A percentile compares a stretch with the other conserved stretches of the same genome.
Conservation (phyloP, 2,113 vertebrate genomes). For the Stigmatopora nigra region DNA sequence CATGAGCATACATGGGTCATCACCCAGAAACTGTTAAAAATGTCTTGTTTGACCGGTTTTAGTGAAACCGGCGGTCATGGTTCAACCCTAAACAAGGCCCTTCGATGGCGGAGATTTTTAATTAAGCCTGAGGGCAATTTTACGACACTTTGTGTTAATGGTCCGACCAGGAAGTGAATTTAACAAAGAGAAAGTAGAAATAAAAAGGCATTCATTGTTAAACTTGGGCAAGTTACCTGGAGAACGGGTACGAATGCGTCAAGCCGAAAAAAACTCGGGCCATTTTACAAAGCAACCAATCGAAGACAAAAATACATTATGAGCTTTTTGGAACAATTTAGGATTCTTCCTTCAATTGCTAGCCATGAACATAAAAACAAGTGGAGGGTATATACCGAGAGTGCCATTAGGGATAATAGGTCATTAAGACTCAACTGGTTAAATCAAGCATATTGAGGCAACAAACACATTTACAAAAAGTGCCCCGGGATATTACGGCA, state of each 20-base stretch:
- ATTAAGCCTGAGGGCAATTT: constrained; percentile 32
- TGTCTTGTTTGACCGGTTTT: not conserved
- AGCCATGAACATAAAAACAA: constrained; percentile 39
- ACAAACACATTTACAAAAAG: constrained; percentile 29
- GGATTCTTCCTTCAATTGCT: constrained; percentile 21
- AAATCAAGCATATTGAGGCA: constrained; percentile 29
- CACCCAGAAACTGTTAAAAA: not conserved
- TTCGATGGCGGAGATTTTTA: constrained; percentile 10
- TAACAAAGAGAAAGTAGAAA: constrained; percentile 19
- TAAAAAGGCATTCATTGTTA: constrained; percentile 44
- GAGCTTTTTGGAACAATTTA: constrained; percentile 14
- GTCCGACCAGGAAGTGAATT: constrained; percentile 25
- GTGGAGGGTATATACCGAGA: constrained; percentile 25
- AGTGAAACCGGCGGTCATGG: not conserved
- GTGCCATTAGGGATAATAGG: constrained; percentile 37
- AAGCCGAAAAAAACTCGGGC: not conserved
- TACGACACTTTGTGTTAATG: constrained; percentile 29
- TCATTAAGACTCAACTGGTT: constrained; percentile 27
- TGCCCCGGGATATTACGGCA: constrained; percentile 9
- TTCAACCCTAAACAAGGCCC: constrained; percentile 5
- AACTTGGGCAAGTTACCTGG: constrained; percentile 13
- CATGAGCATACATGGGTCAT: not conserved
- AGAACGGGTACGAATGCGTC: not conserved
- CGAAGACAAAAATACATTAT: constrained; percentile 6
- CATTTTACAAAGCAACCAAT: constrained; percentile 6